These are phyloP conservation scores for Helostoma temminkii DNA, from an alignment of 2,797 vertebrate species.

Conservation along the genomic window DNA sequence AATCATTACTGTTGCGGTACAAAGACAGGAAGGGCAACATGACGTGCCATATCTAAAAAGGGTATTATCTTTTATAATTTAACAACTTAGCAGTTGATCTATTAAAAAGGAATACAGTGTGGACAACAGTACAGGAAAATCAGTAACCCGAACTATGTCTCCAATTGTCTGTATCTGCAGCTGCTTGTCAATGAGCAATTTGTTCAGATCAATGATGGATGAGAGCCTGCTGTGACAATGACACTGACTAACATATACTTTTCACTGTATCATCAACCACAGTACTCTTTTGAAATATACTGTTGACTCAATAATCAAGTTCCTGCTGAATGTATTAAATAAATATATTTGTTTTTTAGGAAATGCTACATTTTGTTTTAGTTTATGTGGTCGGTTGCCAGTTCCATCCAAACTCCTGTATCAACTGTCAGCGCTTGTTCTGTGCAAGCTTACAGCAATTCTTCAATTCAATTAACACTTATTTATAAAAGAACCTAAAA, in stretches of 20 bases:
- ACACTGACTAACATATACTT: conserved; percentile 32
- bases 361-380: background rate
- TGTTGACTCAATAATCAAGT: background rate
- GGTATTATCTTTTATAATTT: conserved; percentile 3
- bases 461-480: background rate
- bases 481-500: background rate
- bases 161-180: conserved; percentile 27
- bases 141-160: conserved; percentile 36
- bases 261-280: conserved; percentile 8
- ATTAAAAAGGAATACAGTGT: conserved; percentile 3
- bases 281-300: conserved; percentile 10
- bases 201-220: conserved; percentile 55
- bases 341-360: background rate
- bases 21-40: background rate
- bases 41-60: background rate
- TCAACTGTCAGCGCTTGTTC: background rate
- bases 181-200: conserved; percentile 34
- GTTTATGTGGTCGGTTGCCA: background rate
- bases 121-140: conserved; percentile 12
- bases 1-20: background rate
- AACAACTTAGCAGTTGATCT: conserved; percentile 2
- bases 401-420: background rate
- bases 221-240: conserved; percentile 8
- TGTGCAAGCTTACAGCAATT: background rate
- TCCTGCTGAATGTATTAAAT: background rate